Percentiles rank a stretch among this genome's conserved stretches.
These are phyloP conservation scores for Hyperoplus immaculatus DNA, from an alignment of 2,797 vertebrate species.

Conservation along the genomic window DNA sequence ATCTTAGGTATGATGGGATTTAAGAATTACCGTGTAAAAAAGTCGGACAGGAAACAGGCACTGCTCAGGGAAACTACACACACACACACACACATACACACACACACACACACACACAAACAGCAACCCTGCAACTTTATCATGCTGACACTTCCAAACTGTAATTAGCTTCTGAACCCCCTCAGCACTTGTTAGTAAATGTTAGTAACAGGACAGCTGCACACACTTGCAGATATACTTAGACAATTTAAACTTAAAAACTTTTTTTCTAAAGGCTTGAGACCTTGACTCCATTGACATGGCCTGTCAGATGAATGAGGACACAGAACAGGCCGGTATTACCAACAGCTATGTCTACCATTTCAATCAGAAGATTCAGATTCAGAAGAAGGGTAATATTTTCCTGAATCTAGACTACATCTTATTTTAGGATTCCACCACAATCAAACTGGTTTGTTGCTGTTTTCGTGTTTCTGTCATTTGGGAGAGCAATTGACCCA, in stretches of 20 bases:
- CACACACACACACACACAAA: background rate
- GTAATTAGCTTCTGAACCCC: constrained; percentile 39
- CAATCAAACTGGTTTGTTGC: background rate
- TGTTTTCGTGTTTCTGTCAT: background rate
- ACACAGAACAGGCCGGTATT: constrained; percentile 10
- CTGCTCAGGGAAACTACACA: constrained; percentile 33
- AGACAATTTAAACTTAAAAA: constrained; percentile 4
- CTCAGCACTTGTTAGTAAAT: constrained; percentile 36
- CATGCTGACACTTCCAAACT: constrained; percentile 48
- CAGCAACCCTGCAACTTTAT: constrained; percentile 36
- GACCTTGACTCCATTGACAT: constrained; percentile 51
- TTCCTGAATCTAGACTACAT: background rate
- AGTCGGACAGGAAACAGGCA: constrained; percentile 16
- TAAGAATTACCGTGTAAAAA: constrained; percentile 3
- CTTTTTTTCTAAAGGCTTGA: constrained; percentile 24
- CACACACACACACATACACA: background rate
- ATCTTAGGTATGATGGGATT: constrained; percentile 8
- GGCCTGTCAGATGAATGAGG: background rate
- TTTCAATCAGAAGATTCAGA: background rate
- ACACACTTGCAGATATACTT: constrained; percentile 35
- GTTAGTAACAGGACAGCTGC: constrained; percentile 51
- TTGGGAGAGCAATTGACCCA: constrained; percentile 2
- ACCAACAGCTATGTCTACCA: background rate
- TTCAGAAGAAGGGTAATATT: background rate
- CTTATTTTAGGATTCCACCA: too few relatives aligned